Conservation (phyloP, 2,888 invertebrate species). For the Dolichomitus sp. region DNA sequence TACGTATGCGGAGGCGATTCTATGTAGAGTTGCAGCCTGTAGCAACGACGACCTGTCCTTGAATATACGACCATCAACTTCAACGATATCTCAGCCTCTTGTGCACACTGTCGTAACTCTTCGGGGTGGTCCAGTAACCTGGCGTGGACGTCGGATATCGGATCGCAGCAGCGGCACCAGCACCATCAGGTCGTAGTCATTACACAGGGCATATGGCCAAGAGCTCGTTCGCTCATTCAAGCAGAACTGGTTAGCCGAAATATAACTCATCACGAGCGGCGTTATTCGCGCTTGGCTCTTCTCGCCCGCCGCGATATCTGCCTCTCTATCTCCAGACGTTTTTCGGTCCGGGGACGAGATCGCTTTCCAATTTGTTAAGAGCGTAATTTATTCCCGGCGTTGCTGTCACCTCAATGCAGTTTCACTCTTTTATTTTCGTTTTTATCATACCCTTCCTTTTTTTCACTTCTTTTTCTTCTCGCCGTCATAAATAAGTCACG, state of each 20-base stretch:
- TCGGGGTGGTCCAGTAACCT: constrained; percentile 75
- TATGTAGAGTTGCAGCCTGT: constrained; percentile 37
- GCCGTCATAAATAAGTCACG: constrained; percentile 10
- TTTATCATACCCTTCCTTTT: neutral
- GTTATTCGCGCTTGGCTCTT: constrained; percentile 27
- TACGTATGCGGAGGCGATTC: no score
- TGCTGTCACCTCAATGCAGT: constrained; percentile 19
- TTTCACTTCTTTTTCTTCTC: neutral
- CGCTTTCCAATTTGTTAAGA: constrained; percentile 46
- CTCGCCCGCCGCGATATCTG: constrained; percentile 15
- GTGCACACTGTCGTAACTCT: constrained; percentile 69
- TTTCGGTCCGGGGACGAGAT: neutral
- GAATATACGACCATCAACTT: constrained; percentile 36
- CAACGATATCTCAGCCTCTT: constrained; percentile 13
- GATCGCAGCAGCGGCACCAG: constrained; percentile 19
- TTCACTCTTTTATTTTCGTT: neutral
- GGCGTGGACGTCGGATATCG: constrained; percentile 61
- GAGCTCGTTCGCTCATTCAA: constrained; percentile 44
- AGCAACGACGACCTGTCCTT: neutral
- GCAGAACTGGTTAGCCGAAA: constrained; percentile 55
- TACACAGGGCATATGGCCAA: neutral
- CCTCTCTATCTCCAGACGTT: neutral
- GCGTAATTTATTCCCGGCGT: constrained; percentile 31
- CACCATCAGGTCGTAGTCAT: constrained; percentile 21
- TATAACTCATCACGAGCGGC: constrained; percentile 50